These are phyloP conservation scores for Malacoraja senta DNA, from an alignment of 2,797 vertebrate species.

Conservation along the genomic window DNA sequence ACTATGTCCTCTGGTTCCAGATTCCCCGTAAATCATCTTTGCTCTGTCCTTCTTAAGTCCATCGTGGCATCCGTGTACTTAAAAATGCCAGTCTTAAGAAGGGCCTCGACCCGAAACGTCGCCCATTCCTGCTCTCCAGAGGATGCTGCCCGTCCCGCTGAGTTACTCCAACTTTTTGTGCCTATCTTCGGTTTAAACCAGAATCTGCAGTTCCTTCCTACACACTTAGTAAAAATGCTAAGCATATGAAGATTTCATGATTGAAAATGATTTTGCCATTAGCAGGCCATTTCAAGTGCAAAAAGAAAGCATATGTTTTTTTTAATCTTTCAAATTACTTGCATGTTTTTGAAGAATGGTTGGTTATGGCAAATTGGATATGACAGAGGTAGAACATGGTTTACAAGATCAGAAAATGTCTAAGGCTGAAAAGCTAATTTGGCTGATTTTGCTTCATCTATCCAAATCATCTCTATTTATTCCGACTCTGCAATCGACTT, in stretches of 20 bases:
- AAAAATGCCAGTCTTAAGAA: not conserved
- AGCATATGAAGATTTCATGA: not conserved
- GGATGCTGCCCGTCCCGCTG: too few species aligned
- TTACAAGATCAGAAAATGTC: not conserved
- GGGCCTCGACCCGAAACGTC: too few species aligned
- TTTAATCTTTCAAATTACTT: not conserved
- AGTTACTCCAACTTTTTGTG: too few species aligned
- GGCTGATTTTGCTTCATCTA: not conserved
- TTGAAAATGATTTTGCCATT: not conserved
- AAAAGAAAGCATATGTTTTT: not conserved
- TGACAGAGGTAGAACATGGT: not conserved
- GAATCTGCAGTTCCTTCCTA: too few species aligned
- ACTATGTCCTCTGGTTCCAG: too few species aligned
- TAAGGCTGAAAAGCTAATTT: not conserved
- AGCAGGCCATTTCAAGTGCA: not conserved
- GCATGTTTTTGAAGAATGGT: not conserved
- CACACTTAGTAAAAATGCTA: not conserved
- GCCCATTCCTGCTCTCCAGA: too few species aligned
- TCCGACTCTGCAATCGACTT: not conserved
- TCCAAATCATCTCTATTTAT: not conserved
- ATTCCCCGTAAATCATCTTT: too few species aligned
- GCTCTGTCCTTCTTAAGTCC: not conserved
- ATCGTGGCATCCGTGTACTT: not conserved
- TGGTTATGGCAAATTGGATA: not conserved
- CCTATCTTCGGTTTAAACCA: too few species aligned